A percentile compares a stretch with the other conserved stretches of the same genome.
Conservation (phyloP, 2,888 invertebrate species). For the Temnothorax unifasciatus region DNA sequence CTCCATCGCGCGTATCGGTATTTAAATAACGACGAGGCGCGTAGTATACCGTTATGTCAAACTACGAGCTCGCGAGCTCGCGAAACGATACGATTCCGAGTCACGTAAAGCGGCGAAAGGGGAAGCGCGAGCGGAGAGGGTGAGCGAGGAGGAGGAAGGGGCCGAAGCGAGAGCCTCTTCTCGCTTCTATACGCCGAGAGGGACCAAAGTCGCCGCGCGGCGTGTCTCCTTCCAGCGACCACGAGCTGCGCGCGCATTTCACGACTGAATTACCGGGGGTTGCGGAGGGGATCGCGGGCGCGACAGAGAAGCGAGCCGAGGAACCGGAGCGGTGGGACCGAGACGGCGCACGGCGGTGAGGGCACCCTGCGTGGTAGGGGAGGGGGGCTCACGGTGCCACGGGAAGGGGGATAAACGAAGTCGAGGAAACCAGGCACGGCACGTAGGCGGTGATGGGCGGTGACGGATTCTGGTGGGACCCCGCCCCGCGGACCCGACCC, state of each 20-base stretch:
- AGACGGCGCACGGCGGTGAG: conserved; percentile 26
- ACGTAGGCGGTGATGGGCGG: conserved; percentile 83
- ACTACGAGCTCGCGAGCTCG: conserved; percentile 54
- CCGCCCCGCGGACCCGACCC: conserved; percentile 82
- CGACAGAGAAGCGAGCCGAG: conserved; percentile 8
- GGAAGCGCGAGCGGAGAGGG: conserved; percentile 11
- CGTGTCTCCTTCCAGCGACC: conserved; percentile 75
- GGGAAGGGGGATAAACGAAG: conserved; percentile 69
- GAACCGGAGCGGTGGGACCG: conserved; percentile 19
- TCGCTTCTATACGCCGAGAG: conserved; percentile 61
- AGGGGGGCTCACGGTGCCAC: conserved; percentile 19
- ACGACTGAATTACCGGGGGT: conserved; percentile 73
- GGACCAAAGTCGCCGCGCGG: conserved; percentile 76
- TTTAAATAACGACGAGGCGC: conserved; percentile 71
- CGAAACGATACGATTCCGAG: conserved; percentile 66
- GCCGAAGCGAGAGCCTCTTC: conserved; percentile 17
- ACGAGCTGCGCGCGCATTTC: conserved; percentile 82
- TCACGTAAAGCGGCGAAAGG: conserved; percentile 69
- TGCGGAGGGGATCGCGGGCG: conserved; percentile 22
- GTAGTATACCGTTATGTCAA: conserved; percentile 72
- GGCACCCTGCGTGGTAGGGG: background rate
- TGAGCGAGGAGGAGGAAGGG: conserved; percentile 30
- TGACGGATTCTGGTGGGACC: conserved; percentile 75
- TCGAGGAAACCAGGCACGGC: conserved; percentile 65
- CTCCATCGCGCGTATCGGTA: conserved; percentile 58